Evolutionary conservation across 1,140 invertebrate species (phyloP), one percentile per base, ranked within the genome.

Genomic region (Trichoplusia ni): DNA sequence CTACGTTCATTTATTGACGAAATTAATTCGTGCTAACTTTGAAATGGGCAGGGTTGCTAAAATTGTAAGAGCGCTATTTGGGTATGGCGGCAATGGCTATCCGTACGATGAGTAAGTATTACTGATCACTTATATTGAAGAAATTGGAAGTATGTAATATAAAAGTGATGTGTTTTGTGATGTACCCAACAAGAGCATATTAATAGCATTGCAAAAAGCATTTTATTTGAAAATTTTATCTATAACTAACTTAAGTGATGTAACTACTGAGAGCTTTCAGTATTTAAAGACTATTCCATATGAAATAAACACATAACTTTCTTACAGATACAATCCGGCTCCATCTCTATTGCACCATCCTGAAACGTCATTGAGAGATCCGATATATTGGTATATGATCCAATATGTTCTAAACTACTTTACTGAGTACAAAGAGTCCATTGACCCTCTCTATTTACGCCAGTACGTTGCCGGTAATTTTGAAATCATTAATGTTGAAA

Each of bases 351-450:
- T 94, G 18, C 91, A 93, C 71, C 86, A 92, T 33, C 91, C 89
- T 21, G 78, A 90, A 67, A 94, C 94, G 29, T 91, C 92, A 4
- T 65, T 94, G 40, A 90, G 94, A 14, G 94, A 95, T 67, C 94
- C 94, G 1, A 84, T 91, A 2, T 94, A 94, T 83, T 95, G 92
- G 83, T 86, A 91, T 35, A 85, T 95, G 29, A 92, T 92, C 65
- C 92, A 93, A 70, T 91, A 85, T 9, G 86, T 94, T 46, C 71
- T 94, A 1, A 82, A 86, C 37, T 92, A 93, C 56, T 93, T 93
- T 62, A 79, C 89, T 40, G 90, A 92, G 76, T 91, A 92, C 73
- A 92, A 92, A 25, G 76, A 91, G 19, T 90, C 91, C 19, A 82
- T 94, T 1, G 84, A 92, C 40, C 90, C 92, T 25, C 94, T 93